These are phyloP conservation scores for Trichonephila inaurata DNA, from an alignment of 1,140 invertebrate genomes.

Conservation along the genomic window DNA sequence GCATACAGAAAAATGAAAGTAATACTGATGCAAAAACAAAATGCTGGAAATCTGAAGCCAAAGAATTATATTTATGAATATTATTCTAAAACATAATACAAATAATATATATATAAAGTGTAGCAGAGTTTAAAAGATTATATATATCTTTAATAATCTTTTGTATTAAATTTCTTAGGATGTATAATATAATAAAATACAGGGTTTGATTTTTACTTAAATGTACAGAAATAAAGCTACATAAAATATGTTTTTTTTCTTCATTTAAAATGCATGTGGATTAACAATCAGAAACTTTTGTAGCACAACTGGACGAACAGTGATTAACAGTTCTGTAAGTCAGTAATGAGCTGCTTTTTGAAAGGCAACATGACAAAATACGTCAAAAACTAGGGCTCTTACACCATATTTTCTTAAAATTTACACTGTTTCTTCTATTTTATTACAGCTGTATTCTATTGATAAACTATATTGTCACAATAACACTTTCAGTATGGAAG, in stretches of 20 bases:
- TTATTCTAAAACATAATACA: neutral
- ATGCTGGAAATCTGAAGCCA: conserved; percentile 36
- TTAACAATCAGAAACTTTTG: conserved; percentile 21
- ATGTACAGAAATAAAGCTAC: neutral
- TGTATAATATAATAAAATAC: neutral
- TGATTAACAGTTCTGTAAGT: conserved; percentile 32
- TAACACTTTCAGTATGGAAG: neutral
- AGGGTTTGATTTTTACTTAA: neutral
- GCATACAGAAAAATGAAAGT: neutral
- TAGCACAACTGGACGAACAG: conserved; percentile 20
- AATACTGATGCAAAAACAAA: conserved; percentile 28
- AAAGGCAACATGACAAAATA: conserved; percentile 65
- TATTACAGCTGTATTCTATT: neutral
- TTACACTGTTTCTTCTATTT: conserved; percentile 46
- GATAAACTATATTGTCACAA: conserved; percentile 18
- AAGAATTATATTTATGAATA: neutral
- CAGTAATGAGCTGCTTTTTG: conserved; percentile 30
- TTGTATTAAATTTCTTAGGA: neutral
- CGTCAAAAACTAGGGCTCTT: conserved; percentile 59
- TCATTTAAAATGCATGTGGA: neutral
- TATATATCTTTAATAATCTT: neutral
- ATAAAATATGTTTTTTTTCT: conserved; percentile 4
- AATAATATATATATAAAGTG: neutral
- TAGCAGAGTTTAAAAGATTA: neutral
- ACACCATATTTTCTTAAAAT: conserved; percentile 23